Base-by-base conservation (phyloP, 2,113 vertebrate species). In the Hyperopisus bebe region DNA sequence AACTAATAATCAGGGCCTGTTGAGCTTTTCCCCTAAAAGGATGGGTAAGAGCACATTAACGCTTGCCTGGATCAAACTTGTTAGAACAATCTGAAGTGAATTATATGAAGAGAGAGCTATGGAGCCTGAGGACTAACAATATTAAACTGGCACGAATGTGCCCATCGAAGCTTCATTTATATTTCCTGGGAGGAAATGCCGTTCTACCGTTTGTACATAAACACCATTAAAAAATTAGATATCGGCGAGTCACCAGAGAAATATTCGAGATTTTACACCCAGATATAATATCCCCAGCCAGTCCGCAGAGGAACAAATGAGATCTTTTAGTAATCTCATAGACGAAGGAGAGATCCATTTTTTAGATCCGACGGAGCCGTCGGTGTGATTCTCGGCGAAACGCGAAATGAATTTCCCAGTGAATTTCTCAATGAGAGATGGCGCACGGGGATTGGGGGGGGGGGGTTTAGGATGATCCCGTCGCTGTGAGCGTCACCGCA, bases 161-260 rank as follows among this genome's bases (percentile, higher is more conserved):
- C 42, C 42, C 77, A 8, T 82, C 7, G 19, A 84, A 84, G 15
- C 82, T 84, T 17, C 19, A 24, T 84, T 80, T 80, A 80, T 84
- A 84, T 84, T 84, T 84, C 82, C 82, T 84, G 21, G 21, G 82
- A 31, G 82, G 82, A 84, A 21, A 47, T 19, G 42, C 39, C 1
- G 42, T 24, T 47, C 35, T 47, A 2, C 82, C 8, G 9, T 84
- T 47, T 47, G 44, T 42, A 84, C 39, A 84, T 84, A 84, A 84
- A 84, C 82, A 84, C 42, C 44, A 84, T 84, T 46, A 47, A 82
- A 82, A 82, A 44, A 84, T 84, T 46, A 46, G 82, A 84, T 84
- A 84, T 84, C 0, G 42, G 39, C 4, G 80, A 84, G 44, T 84
- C 82, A 84, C 21, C 39, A n/a, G 82, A 84, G 82, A 84, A 46